Evolutionary conservation across 1,140 invertebrate genomes (phyloP).

Genomic region (Phymorhynchus buccinoides): DNA sequence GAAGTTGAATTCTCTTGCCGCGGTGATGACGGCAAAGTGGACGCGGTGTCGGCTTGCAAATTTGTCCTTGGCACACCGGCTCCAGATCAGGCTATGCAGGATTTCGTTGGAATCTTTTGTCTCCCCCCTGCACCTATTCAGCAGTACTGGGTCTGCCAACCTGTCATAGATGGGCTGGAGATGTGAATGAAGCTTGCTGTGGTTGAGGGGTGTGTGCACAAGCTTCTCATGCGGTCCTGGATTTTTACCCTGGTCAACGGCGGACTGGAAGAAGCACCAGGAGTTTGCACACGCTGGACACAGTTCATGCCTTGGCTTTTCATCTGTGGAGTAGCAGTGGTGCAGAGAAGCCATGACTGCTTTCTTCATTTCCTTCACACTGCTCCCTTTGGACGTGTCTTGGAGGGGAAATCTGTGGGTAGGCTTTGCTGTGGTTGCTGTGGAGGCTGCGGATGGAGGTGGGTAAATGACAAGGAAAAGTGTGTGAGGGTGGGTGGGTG

Average conservation of each 20-base stretch:
- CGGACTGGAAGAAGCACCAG: constrained; percentile 27
- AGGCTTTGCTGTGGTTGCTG: too few relatives aligned
- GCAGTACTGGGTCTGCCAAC: background rate
- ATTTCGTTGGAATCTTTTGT: constrained; percentile 1
- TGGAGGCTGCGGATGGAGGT: too few relatives aligned
- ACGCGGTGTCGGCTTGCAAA: background rate
- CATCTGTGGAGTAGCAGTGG: constrained; percentile 27
- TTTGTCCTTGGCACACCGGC: background rate
- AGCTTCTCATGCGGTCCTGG: background rate
- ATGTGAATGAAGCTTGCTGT: background rate
- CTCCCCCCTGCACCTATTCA: background rate
- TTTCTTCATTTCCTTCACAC: constrained; percentile 4
- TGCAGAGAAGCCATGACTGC: constrained; percentile 11
- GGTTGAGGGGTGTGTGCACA: background rate
- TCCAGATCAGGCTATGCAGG: background rate
- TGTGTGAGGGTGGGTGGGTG: too few relatives aligned
- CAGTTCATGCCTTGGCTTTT: constrained; percentile 11
- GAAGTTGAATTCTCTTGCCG: background rate
- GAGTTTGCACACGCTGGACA: constrained; percentile 1
- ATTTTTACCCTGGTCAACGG: background rate
- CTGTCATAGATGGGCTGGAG: constrained; percentile 10
- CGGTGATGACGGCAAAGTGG: background rate
- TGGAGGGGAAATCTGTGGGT: too few relatives aligned
- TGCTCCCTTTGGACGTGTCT: background rate
- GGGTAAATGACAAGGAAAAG: too few relatives aligned